Percentiles rank a stretch among this genome's conserved stretches.
phyloP scores from a whole-genome alignment of 2,888 invertebrate species.

The Pollenia amentaria region DNA sequence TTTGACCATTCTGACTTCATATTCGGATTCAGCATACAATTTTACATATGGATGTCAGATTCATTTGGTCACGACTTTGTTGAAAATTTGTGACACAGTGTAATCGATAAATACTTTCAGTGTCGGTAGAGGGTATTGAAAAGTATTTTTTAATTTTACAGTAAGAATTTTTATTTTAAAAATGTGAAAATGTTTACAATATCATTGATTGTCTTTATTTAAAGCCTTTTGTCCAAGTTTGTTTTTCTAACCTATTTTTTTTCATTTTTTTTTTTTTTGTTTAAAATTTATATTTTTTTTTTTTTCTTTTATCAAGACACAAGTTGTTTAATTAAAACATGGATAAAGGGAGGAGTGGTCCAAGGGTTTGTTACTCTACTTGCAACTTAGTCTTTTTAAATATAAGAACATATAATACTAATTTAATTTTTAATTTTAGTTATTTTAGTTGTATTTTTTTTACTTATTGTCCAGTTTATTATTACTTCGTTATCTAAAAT shows the following conservation, averaged over 20 bases:
- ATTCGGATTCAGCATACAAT: too few species aligned
- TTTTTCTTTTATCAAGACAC: too few species aligned
- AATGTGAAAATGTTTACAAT: slow-evolving; percentile 2
- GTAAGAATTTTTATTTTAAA: background rate
- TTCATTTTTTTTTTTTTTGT: slow-evolving; percentile 3
- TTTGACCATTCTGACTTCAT: too few species aligned
- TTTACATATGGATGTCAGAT: too few species aligned
- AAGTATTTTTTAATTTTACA: too few species aligned
- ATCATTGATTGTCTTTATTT: slow-evolving; percentile 1
- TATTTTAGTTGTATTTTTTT: background rate
- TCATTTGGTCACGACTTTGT: too few species aligned
- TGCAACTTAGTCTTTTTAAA: background rate
- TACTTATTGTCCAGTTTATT: slow-evolving; percentile 25
- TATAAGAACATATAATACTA: background rate
- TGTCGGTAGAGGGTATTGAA: too few species aligned
- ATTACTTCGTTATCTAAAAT: slow-evolving; percentile 27
- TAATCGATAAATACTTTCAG: too few species aligned
- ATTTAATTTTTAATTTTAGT: background rate
- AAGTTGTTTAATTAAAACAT: too few species aligned
- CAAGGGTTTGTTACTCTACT: background rate
- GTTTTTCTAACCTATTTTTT: slow-evolving; percentile 20
- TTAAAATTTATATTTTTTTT: too few species aligned
- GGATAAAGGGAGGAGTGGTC: too few species aligned
- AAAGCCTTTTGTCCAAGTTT: slow-evolving; percentile 1
- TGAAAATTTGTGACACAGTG: too few species aligned